Base-by-base conservation (phyloP, 2,797 vertebrate genomes). In the Phrynocephalus guinanensis region DNA sequence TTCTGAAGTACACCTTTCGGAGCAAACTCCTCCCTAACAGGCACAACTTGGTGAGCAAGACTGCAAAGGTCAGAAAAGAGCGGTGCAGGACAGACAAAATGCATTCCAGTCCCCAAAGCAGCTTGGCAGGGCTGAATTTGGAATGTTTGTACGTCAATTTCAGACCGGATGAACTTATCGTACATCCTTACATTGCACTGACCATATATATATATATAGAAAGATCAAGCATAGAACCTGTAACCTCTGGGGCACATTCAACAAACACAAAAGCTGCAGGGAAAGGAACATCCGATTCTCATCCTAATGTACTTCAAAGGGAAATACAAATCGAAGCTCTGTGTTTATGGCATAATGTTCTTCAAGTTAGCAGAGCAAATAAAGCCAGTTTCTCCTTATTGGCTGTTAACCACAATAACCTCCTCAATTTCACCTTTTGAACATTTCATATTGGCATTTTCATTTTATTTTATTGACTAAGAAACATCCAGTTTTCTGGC, bases 351-450 rank as follows among this genome's bases (percentile, higher is more conserved):
- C 90, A 88, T 91, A 86, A 91, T 92, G 88, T 18, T 93, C 91
- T 92, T 94, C 82, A 94, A 94, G 88, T 92, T 87, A 94, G 87
- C 88, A 94, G 90, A 94, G 92, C 87, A 92, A 92, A 89, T 86
- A 93, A 95, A 93, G 79, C 92, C 88, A 90, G 91, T 88, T 93
- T 95, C 95, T 93, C 76, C 94, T 95, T 94, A 95, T 94, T 95
- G 95, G 88, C 93, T 95, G 95, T 94, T 94, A 95, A 95, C 92
- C 93, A 94, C 94, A 94, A 90, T 91, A 94, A 93, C 90, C 92
- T 90, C 83, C 90, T 90, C 76, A 88, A 90, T 89, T 86, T 92
- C 56, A 88, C 91, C 93, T 94, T 87, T 90, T 88, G 91, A 92
- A 93, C 83, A 92, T 92, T 91, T 92, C 94, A 94, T 94, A 95